These are phyloP conservation scores for Falco biarmicus DNA, from an alignment of 2,797 vertebrate genomes.

Conservation along the genomic window DNA sequence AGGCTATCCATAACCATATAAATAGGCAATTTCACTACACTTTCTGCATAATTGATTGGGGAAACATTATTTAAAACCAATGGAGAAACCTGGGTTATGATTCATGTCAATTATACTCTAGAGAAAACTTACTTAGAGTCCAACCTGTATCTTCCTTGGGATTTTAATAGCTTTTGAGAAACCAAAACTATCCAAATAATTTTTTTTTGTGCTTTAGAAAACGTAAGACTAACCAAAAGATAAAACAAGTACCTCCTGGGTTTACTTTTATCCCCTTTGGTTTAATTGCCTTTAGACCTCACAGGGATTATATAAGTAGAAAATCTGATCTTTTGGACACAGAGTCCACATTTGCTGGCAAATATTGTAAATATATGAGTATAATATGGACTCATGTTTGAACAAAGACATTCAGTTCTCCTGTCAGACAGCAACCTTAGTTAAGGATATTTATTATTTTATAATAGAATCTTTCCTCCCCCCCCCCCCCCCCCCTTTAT, in stretches of 20 bases:
- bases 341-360: background rate
- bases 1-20: background rate
- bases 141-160: background rate
- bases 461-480: background rate
- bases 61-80: slow-evolving; percentile 6
- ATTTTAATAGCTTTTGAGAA: slow-evolving; percentile 1
- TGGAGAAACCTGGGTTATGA: background rate
- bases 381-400: background rate
- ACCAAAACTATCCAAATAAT: background rate
- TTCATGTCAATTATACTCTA: background rate
- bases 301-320: background rate
- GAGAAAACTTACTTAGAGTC: background rate
- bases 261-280: background rate
- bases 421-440: background rate
- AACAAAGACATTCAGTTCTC: background rate
- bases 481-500: background rate
- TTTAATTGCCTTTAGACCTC: background rate
- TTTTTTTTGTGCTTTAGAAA: background rate
- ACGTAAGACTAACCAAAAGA: background rate
- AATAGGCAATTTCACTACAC: background rate
- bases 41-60: background rate
- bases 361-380: background rate
- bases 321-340: background rate
- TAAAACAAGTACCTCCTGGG: background rate
- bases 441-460: background rate